Evolutionary conservation across 1,140 invertebrate genomes (phyloP).

Genomic region (Batillaria attramentaria): DNA sequence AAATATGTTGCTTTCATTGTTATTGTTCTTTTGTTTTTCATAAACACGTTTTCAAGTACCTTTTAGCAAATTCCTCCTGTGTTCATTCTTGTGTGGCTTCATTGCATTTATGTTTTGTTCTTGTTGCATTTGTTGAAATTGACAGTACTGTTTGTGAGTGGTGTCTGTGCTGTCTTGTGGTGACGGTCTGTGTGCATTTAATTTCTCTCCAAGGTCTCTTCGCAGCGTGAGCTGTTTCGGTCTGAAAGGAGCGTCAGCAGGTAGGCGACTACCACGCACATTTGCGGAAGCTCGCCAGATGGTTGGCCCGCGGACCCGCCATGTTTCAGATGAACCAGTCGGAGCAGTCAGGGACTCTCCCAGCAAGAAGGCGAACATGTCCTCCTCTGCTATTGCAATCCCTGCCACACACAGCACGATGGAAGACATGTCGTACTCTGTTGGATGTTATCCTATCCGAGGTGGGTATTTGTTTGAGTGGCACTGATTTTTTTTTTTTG

Average conservation of each 20-base stretch:
- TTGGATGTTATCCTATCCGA: conserved; percentile 60
- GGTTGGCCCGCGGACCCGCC: conserved; percentile 48
- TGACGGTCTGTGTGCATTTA: too few species aligned
- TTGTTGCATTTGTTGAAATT: too few species aligned
- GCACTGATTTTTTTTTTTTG: too few species aligned
- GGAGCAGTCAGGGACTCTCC: conserved; percentile 37
- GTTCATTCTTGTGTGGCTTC: too few species aligned
- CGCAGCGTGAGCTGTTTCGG: conserved; percentile 28
- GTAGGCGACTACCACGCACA: conserved; percentile 43
- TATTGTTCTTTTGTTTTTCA: too few species aligned
- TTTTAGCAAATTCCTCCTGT: too few species aligned
- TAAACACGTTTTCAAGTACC: too few species aligned
- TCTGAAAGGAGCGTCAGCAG: neutral
- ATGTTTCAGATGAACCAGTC: conserved; percentile 61
- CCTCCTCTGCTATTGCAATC: conserved; percentile 54
- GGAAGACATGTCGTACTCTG: conserved; percentile 57
- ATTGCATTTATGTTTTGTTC: too few species aligned
- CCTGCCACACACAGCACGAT: conserved; percentile 42
- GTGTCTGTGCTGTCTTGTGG: too few species aligned
- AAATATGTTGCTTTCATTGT: too few species aligned
- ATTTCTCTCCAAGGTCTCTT: too few species aligned
- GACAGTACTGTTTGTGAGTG: too few species aligned
- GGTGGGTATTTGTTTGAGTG: conserved; percentile 34
- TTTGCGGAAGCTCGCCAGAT: conserved; percentile 54
- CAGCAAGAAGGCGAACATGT: conserved; percentile 30